Conservation (phyloP, 2,797 vertebrate genomes). For the Parauchenoglanis punctatus region DNA sequence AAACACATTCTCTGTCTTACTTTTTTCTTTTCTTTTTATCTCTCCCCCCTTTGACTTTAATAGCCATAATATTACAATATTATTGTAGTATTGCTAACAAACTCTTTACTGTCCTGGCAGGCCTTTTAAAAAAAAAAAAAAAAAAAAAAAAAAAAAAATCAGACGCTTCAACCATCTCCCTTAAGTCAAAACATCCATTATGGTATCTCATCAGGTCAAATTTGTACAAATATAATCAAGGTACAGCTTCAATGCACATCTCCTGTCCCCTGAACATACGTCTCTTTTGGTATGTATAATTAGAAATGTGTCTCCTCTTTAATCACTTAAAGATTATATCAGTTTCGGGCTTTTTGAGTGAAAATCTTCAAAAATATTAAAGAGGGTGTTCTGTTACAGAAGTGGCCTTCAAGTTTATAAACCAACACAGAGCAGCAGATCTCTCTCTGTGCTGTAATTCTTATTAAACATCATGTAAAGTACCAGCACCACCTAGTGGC, state of each 20-base stretch:
- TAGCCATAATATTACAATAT: background rate
- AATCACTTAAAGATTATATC: background rate
- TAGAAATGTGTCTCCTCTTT: background rate
- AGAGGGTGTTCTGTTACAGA: background rate
- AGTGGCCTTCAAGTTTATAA: background rate
- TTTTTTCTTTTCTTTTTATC: background rate
- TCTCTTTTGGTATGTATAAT: background rate
- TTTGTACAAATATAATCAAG: background rate
- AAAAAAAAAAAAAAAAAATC: too few species aligned
- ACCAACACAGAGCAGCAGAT: background rate
- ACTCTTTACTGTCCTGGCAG: background rate
- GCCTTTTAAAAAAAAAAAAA: too few species aligned
- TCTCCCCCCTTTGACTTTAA: background rate
- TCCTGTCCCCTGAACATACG: background rate
- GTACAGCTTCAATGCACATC: background rate
- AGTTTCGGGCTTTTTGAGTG: background rate
- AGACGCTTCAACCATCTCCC: background rate
- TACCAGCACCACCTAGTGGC: constrained; percentile 18
- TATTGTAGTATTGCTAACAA: background rate
- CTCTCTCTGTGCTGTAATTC: background rate
- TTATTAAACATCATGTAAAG: background rate
- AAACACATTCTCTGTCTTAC: background rate
- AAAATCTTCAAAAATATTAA: background rate
- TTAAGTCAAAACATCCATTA: background rate
- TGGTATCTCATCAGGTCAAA: background rate